Evolutionary conservation across 1,140 invertebrate species (phyloP), one percentile per base, ranked within the genome.

Genomic region (Trachymyrmex cornetzi): DNA sequence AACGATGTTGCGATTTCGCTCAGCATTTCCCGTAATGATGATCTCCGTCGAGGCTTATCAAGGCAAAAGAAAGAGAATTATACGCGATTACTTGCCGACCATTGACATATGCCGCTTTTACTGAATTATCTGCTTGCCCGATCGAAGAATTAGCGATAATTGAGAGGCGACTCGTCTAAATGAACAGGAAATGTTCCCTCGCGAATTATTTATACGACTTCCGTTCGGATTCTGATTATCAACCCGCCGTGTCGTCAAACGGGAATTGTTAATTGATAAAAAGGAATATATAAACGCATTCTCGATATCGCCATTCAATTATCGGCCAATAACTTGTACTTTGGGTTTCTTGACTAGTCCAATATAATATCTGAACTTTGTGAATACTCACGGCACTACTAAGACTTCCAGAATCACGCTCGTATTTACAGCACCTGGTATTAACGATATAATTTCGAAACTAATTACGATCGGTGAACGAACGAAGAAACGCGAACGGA

Each of bases 201-300:
- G 79, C 55, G 44, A 90, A 90, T 90, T 90, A 90, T 90, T 90
- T 86, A 86, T 88, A 86, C 86, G 81, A 88, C 44, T 90, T 88
- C 71, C 81, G 55, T 59, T 67, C 24, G 69, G 66, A 61, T 90
- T 88, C 63, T 67, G 64, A 55, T 38, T 61, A 61, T 61, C 69
- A 48, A 44, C 16, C 48, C 30, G n/a, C 38, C 38, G 50, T 30
- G 38, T 34, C 19, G 48, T 44, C 38, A 50, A 59, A 38, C n/a
- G 55, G 24, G 71, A 89, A 89, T 80, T 66, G 67, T 16, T 57
- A 66, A 88, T 85, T 80, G 88, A 90, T 61, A 61, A 50, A 61
- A 87, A 34, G 30, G 30, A 34, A 34, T 34, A 34, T 34, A 34
- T 34, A 34, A 34, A 5, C 30, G 30, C 30, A 34, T 34, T 75